These are phyloP conservation scores for Drosophila bunnanda DNA, from an alignment of 2,888 invertebrate species.

Conservation along the genomic window DNA sequence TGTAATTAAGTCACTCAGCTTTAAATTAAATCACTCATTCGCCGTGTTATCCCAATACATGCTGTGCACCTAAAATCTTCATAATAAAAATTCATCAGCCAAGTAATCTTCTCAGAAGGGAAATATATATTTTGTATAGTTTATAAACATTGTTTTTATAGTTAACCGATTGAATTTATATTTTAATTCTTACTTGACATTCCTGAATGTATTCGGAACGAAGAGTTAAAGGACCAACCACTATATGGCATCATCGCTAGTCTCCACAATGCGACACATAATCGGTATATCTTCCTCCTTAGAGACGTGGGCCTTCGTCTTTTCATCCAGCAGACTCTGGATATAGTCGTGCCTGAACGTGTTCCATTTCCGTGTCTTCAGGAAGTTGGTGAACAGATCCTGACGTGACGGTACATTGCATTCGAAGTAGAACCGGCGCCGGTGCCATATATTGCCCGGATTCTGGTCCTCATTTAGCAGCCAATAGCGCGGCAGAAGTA, in stretches of 20 bases:
- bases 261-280: constrained; percentile 82
- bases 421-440: constrained; percentile 80
- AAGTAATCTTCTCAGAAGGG: background rate
- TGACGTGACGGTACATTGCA: constrained; percentile 81
- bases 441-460: constrained; percentile 84
- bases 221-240: too few species aligned
- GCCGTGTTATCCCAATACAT: too few species aligned
- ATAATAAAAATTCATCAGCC: background rate
- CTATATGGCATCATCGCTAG: constrained; percentile 35
- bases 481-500: constrained; percentile 90
- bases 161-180: background rate
- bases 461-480: constrained; percentile 86
- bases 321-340: constrained; percentile 53
- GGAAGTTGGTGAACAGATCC: constrained; percentile 78
- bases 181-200: background rate
- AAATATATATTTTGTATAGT: background rate
- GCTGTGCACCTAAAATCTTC: background rate
- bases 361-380: constrained; percentile 81
- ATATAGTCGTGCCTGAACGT: constrained; percentile 75
- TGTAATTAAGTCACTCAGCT: too few species aligned
- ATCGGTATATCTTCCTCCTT: constrained; percentile 82
- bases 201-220: background rate
- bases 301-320: constrained; percentile 69
- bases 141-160: background rate
- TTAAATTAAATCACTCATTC: too few species aligned